These are phyloP conservation scores for Gymnarchus niloticus DNA, from an alignment of 2,113 vertebrate species.

Conservation along the genomic window DNA sequence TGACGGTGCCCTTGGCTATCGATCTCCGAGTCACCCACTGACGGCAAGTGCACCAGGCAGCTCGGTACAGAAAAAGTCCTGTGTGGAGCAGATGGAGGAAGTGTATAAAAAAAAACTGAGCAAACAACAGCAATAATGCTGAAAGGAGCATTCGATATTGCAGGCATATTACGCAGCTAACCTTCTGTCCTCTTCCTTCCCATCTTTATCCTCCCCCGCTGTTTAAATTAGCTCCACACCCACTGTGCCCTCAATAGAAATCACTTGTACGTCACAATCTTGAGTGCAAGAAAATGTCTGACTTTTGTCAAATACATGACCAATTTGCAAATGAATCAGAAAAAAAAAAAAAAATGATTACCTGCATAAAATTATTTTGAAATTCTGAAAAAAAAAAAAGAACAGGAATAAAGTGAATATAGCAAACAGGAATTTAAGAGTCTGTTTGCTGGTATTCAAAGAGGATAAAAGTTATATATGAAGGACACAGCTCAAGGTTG, in stretches of 20 bases:
- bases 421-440: neutral
- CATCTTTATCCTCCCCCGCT: conserved; percentile 45
- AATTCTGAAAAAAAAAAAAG: neutral
- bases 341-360: neutral
- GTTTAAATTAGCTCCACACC: conserved; percentile 57
- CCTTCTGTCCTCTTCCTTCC: conserved; percentile 54
- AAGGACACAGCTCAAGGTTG: conserved; percentile 20
- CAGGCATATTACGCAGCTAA: conserved; percentile 57
- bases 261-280: conserved; percentile 43
- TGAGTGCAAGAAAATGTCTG: conserved; percentile 18
- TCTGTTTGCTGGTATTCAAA: neutral
- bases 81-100: conserved; percentile 39
- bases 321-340: neutral
- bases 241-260: conserved; percentile 51
- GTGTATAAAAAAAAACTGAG: neutral
- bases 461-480: neutral
- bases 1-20: conserved; percentile 59
- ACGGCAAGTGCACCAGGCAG: conserved; percentile 37
- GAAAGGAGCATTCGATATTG: conserved; percentile 41
- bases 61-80: conserved; percentile 29
- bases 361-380: neutral
- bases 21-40: conserved; percentile 41
- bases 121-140: conserved; percentile 40
- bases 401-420: neutral
- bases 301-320: neutral